A percentile compares a stretch with the other conserved stretches of the same genome.
phyloP scores from a whole-genome alignment of 2,888 invertebrate species.

The Tinea pellionella region DNA sequence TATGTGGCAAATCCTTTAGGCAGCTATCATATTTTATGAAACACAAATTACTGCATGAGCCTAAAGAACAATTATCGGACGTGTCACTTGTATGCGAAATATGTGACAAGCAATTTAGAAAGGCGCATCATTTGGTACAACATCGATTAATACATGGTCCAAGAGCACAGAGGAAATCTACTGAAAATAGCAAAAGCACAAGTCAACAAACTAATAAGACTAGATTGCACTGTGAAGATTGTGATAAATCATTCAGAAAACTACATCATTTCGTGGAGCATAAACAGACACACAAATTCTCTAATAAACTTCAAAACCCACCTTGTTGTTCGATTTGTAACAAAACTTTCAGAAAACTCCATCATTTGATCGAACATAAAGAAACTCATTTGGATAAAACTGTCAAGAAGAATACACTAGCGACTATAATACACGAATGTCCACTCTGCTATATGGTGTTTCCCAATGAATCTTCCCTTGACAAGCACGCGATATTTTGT shows the following conservation, averaged over 20 bases:
- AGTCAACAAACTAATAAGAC: background rate
- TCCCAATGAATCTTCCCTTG: conserved; percentile 61
- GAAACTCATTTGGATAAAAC: conserved; percentile 51
- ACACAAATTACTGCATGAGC: conserved; percentile 49
- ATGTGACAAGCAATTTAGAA: conserved; percentile 59
- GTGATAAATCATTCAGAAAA: conserved; percentile 63
- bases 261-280: conserved; percentile 63
- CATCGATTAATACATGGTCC: conserved; percentile 54
- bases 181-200: background rate
- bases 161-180: conserved; percentile 26
- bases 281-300: conserved; percentile 47
- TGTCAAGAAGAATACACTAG: conserved; percentile 52
- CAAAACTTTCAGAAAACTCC: conserved; percentile 55
- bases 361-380: conserved; percentile 57
- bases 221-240: conserved; percentile 63
- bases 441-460: conserved; percentile 65
- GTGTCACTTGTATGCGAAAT: conserved; percentile 51
- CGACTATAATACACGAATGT: conserved; percentile 64
- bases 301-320: too few relatives aligned
- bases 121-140: conserved; percentile 59
- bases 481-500: conserved; percentile 51
- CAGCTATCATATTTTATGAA: conserved; percentile 55
- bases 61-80: conserved; percentile 24
- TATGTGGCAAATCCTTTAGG: conserved; percentile 59
- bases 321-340: conserved; percentile 56